A percentile compares a stretch with the other conserved stretches of the same genome.
phyloP scores from a whole-genome alignment of 2,888 invertebrate species.

The Nomada fucata region DNA sequence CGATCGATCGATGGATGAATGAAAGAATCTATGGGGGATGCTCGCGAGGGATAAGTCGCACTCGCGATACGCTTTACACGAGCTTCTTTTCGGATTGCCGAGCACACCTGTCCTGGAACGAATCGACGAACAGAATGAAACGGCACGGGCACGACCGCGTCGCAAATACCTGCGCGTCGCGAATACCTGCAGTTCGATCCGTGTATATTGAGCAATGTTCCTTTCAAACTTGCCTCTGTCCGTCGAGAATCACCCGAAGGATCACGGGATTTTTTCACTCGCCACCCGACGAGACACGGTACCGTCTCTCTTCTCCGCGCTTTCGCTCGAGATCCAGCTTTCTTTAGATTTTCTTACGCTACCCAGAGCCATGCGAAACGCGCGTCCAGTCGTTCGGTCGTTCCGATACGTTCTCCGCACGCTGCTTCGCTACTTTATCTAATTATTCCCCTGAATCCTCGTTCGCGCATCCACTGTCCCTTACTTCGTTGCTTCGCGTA shows the following conservation, averaged over 20 bases:
- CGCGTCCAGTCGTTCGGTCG: not conserved
- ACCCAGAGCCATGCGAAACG: slow-evolving; percentile 27
- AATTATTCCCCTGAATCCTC: slow-evolving; percentile 60
- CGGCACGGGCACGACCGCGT: not conserved
- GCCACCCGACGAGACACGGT: slow-evolving; percentile 13
- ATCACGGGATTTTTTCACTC: not conserved
- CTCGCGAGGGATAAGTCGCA: no score
- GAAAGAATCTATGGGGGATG: not conserved
- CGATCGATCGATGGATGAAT: not conserved
- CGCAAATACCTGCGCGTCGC: slow-evolving; percentile 30
- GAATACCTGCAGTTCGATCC: slow-evolving; percentile 42
- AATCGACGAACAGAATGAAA: slow-evolving; percentile 1
- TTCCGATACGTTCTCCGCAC: slow-evolving; percentile 20
- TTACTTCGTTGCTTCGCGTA: slow-evolving; percentile 35
- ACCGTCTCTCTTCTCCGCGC: slow-evolving; percentile 32
- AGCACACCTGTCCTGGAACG: slow-evolving; percentile 11
- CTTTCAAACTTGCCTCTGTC: slow-evolving; percentile 57
- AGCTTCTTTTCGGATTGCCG: not conserved
- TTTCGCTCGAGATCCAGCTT: slow-evolving; percentile 22
- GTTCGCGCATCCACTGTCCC: slow-evolving; percentile 51
- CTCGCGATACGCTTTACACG: no score
- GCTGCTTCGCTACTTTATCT: slow-evolving; percentile 55
- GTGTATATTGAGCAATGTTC: slow-evolving; percentile 71
- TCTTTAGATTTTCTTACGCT: not conserved
- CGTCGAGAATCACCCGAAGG: slow-evolving; percentile 43